Evolutionary conservation across 2,888 invertebrate species (phyloP), one percentile per base, ranked within the genome.

Genomic region (Ennomos fuscantarius): DNA sequence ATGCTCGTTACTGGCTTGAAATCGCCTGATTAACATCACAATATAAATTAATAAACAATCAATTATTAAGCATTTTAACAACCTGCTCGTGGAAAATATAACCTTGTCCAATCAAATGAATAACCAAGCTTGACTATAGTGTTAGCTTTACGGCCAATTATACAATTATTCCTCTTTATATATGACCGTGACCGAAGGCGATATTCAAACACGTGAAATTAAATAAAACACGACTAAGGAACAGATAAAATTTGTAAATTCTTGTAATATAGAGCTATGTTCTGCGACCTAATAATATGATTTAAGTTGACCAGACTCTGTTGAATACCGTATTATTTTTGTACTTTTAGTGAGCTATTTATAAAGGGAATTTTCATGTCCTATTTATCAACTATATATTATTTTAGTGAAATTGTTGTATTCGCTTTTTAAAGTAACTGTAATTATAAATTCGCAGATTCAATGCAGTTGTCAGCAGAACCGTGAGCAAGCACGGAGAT

Each of bases 381-480:
- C 6, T 24, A 24, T 24, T 24, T 24, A 3, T 24, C 6, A 6
- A 24, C 24, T 6, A 24, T 15, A n/a, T 24, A 24, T 24, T 24
- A 24, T 3, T 3, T 24, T 24, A 24, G 3, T 1, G 3, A 15
- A 15, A 15, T 3, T 15, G 15, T 15, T 15, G 15, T 15, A 3
- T 15, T 15, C 15, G 15, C 15, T 3, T 15, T 15, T 15, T 3
- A 1, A 15, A 15, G 3, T 24, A 6, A 6, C 6, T 24, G 24
- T 6, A 24, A 24, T 24, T 24, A 24, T 24, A 1, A 24, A 24
- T 48, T 53, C n/a, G 1, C 76, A 94, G 94, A 43, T 94, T 94
- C 66, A 94, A 93, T 68, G 94, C 94, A 6, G 81, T 94, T 12
- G 93, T 94, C 8, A 93, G 92, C 69, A 93, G 93, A 68, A 81